Percentiles rank a stretch among this genome's conserved stretches.
Conservation (phyloP, 1,140 invertebrate species). For the Drosophila micromelanica region DNA sequence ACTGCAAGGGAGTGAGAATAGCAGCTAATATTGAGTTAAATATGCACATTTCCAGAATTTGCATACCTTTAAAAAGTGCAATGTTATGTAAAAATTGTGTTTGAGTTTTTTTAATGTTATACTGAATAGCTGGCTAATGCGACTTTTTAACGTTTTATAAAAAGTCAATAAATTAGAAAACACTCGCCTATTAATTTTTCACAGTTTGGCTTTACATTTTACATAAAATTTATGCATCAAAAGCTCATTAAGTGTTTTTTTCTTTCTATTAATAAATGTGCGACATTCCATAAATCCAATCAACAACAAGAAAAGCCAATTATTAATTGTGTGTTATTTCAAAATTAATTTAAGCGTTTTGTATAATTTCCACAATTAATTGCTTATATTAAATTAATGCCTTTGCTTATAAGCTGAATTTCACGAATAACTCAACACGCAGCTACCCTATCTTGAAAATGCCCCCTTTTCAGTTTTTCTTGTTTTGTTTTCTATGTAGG, state of each 20-base stretch:
- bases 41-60: no score
- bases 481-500: slow-evolving; percentile 3
- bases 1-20: no score
- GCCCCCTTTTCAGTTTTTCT: background rate
- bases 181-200: background rate
- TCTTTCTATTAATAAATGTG: slow-evolving; percentile 14
- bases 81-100: no score
- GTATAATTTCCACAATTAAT: slow-evolving; percentile 48
- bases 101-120: no score
- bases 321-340: slow-evolving; percentile 53
- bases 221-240: slow-evolving; percentile 18
- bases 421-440: slow-evolving; percentile 27
- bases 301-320: slow-evolving; percentile 24
- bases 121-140: background rate
- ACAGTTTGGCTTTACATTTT: slow-evolving; percentile 12
- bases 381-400: slow-evolving; percentile 47
- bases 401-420: slow-evolving; percentile 46
- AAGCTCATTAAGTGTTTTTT: slow-evolving; percentile 38
- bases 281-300: slow-evolving; percentile 39
- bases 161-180: background rate
- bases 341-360: slow-evolving; percentile 43
- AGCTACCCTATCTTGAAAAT: background rate
- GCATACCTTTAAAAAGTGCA: no score
- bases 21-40: no score
- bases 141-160: background rate